A percentile compares a stretch with the other conserved stretches of the same genome.
phyloP scores from a whole-genome alignment of 2,797 vertebrate species.

The Cephalopachus bancanus region DNA sequence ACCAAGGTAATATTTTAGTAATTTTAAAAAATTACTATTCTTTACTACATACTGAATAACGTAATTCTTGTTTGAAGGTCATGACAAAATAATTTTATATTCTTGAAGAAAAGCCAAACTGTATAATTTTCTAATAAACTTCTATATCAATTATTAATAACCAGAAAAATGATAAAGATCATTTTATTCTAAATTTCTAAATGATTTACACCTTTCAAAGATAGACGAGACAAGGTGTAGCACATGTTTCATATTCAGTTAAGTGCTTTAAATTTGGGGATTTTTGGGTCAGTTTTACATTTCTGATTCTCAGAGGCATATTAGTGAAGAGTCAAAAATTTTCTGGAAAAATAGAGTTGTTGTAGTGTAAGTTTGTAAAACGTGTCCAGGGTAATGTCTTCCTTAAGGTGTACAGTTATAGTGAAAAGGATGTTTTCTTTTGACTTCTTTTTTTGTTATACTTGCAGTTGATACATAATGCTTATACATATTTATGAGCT shows the following conservation, averaged over 20 bases:
- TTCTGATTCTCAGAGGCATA: neutral
- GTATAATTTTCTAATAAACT: neutral
- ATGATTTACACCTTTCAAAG: neutral
- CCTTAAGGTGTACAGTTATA: neutral
- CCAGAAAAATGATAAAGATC: neutral
- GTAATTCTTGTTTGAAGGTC: neutral
- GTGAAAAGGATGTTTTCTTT: neutral
- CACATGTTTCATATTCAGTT: constrained; percentile 27
- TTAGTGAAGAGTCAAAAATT: neutral
- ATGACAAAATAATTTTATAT: neutral
- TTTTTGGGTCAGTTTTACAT: constrained; percentile 38
- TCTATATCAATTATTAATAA: neutral
- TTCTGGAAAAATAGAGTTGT: neutral
- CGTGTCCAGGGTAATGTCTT: neutral
- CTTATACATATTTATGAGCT: neutral
- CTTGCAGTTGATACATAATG: neutral
- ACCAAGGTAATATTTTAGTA: neutral
- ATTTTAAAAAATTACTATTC: neutral
- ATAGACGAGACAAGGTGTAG: neutral
- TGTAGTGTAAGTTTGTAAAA: neutral
- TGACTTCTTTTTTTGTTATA: neutral
- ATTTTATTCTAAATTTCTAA: neutral
- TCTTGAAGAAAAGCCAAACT: constrained; percentile 21
- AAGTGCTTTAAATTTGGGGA: neutral
- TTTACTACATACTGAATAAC: neutral